These are phyloP conservation scores for Trichechus manatus DNA, from an alignment of 2,113 vertebrate genomes.

Conservation along the genomic window DNA sequence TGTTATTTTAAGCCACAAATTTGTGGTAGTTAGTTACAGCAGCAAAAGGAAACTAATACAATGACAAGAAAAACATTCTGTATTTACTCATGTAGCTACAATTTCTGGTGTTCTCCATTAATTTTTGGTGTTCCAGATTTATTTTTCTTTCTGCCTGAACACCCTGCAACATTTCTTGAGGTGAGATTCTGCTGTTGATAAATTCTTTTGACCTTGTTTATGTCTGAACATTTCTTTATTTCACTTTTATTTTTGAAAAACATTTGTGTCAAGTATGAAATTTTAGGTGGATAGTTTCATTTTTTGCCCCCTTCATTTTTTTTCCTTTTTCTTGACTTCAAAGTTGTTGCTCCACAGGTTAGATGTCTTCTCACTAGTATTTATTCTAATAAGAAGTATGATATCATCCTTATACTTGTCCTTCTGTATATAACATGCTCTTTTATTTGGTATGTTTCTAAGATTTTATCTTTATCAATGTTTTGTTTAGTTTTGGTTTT, in stretches of 20 bases:
- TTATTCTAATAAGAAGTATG: no score
- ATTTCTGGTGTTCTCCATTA: background rate
- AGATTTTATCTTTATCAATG: background rate
- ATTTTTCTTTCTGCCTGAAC: background rate
- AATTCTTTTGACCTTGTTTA: background rate
- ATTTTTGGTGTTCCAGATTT: background rate
- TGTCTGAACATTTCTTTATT: background rate
- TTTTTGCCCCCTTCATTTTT: background rate
- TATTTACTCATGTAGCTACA: no score
- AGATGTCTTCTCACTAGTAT: background rate
- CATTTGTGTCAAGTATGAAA: no score
- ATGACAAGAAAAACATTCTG: no score
- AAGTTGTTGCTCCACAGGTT: background rate
- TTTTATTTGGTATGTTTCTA: background rate
- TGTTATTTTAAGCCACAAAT: no score
- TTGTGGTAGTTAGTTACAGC: no score
- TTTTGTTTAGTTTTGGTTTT: background rate
- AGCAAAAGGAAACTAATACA: no score
- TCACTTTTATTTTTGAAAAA: background rate
- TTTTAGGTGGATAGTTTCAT: background rate
- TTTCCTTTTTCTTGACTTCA: background rate
- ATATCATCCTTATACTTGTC: no score
- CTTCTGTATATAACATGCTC: background rate
- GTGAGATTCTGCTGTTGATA: background rate
- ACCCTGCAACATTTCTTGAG: background rate